Evolutionary conservation across 2,888 invertebrate species (phyloP), one percentile per base, ranked within the genome.

Genomic region (Tenthredo scrophulariae): DNA sequence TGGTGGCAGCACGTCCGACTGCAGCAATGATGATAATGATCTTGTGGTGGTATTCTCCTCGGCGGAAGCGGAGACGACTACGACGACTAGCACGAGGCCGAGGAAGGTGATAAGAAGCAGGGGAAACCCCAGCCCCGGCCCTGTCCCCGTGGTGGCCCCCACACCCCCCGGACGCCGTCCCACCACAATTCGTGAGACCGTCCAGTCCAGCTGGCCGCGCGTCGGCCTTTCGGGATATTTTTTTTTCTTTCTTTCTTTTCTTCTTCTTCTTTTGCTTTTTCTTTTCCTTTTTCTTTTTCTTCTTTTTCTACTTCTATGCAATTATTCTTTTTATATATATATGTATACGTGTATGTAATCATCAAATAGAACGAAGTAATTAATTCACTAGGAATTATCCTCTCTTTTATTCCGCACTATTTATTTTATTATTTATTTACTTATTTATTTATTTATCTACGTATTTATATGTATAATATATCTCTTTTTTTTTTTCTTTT

Each of bases 71-170:
- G 54, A 46, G 54, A 77, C 77, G 29, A 77, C 77, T 18, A 77
- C 77, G 77, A 77, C 77, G 50, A 77, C 77, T 54, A 77, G 77
- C 26, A 33, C 77, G 89, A 85, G 87, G 87, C 90, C 88, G 86
- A 91, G 89, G 87, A 91, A 89, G 89, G 89, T 90, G 90, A 91
- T 89, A 90, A 91, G 89, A 89, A 91, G 91, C 91, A 91, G 91
- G 91, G 91, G 90, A 87, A 91, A 88, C 86, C 89, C 91, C 88
- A 91, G 88, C 86, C 89, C 91, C 91, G 91, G 91, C 91, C 91
- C 91, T 91, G 91, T 89, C 91, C 91, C 91, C 91, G 91, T 91
- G 91, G 91, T 91, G 91, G 90, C 90, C 89, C 89, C 88, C 89
- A 89, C 90, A 90, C 90, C 88, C 89, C 90, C 89, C 91, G 89